A percentile compares a stretch with the other conserved stretches of the same genome.
These are phyloP conservation scores for Euspilapteryx auroguttella DNA, from an alignment of 2,888 invertebrate species.

Conservation along the genomic window DNA sequence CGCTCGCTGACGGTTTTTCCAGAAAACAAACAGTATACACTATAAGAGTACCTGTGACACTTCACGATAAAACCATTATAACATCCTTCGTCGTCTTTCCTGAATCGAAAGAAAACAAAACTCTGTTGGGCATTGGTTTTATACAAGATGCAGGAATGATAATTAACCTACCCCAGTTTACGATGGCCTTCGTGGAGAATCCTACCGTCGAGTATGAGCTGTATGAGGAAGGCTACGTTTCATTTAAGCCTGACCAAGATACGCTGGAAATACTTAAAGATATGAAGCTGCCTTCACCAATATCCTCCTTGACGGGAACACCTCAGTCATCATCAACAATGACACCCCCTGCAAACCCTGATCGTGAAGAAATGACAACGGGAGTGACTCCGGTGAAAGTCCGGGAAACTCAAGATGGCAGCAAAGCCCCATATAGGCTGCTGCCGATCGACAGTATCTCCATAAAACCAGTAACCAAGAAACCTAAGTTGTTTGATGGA, in stretches of 20 bases:
- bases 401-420: not conserved
- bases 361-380: not conserved
- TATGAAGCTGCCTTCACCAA: not conserved
- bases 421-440: not conserved
- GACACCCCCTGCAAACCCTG: not conserved
- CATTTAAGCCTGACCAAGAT: not conserved
- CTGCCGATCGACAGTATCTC: not conserved
- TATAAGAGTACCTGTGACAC: not conserved
- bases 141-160: constrained; percentile 10
- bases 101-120: constrained; percentile 8
- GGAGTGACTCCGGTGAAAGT: not conserved
- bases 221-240: constrained; percentile 3
- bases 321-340: not conserved
- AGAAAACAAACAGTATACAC: not conserved
- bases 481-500: not conserved
- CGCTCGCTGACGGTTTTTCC: not conserved
- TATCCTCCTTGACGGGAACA: not conserved
- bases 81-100: constrained; percentile 12
- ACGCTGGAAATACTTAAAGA: not conserved
- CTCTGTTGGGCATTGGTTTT: constrained; percentile 11
- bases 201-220: constrained; percentile 11
- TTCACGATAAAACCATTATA: not conserved
- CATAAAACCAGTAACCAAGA: not conserved
- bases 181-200: constrained; percentile 8
- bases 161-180: constrained; percentile 9